A percentile compares a stretch with the other conserved stretches of the same genome.
Conservation (phyloP, 2,888 invertebrate species). For the Orthonychiurus folsomi region DNA sequence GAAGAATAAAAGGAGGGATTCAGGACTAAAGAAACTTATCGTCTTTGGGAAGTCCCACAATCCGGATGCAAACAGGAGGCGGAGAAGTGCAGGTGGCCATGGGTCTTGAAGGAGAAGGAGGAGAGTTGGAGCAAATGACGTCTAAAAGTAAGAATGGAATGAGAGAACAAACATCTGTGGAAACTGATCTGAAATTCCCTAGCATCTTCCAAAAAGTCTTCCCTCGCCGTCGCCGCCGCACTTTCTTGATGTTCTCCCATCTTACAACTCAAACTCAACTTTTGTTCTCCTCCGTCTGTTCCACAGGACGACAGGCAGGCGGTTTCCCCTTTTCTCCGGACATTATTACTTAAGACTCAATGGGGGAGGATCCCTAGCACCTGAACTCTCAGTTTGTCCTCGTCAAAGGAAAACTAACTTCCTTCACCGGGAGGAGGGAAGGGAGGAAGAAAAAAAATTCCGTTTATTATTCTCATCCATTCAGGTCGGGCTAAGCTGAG, state of each 20-base stretch:
- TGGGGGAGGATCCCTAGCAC: not conserved
- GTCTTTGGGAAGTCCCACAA: not conserved
- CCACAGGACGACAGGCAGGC: no score
- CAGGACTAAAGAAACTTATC: not conserved
- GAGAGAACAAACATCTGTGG: constrained; percentile 1
- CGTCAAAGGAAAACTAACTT: not conserved
- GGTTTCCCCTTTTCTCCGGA: no score
- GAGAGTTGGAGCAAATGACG: not conserved
- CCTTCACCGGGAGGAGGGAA: not conserved
- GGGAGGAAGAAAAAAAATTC: not conserved
- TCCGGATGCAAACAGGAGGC: no score
- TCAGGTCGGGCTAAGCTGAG: not conserved
- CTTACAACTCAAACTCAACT: constrained; percentile 1
- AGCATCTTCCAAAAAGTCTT: not conserved
- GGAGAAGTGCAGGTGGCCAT: not conserved
- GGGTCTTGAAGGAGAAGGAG: not conserved
- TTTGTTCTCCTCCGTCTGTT: no score
- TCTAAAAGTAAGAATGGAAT: not conserved
- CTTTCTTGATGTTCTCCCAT: no score
- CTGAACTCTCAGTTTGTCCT: not conserved
- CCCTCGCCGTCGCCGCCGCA: not conserved
- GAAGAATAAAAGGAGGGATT: not conserved
- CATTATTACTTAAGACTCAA: no score
- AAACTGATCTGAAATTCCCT: not conserved
- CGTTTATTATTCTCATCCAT: not conserved